These are phyloP conservation scores for Eira barbara DNA, from an alignment of 2,113 vertebrate species.

Conservation along the genomic window DNA sequence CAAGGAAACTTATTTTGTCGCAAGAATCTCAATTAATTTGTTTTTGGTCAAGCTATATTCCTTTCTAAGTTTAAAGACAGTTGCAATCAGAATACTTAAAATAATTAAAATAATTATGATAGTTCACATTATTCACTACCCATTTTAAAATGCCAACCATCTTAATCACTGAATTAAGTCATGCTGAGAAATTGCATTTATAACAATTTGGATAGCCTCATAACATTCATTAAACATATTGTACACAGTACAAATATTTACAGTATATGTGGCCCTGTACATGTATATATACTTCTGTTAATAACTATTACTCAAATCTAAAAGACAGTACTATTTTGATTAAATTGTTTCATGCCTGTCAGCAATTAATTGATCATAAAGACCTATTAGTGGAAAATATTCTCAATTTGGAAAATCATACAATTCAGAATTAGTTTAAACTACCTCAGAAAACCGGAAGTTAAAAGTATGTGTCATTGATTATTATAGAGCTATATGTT, in stretches of 20 bases:
- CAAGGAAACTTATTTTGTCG: slow-evolving; percentile 7
- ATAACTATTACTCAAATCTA: neutral
- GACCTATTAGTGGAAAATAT: neutral
- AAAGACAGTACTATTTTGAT: neutral
- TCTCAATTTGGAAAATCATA: neutral
- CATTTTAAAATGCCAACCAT: neutral
- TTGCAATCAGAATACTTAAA: slow-evolving; percentile 23
- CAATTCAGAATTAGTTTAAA: neutral
- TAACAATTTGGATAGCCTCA: neutral
- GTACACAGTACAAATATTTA: neutral
- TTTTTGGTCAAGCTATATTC: neutral
- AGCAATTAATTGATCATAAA: neutral
- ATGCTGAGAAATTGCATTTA: neutral
- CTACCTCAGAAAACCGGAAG: neutral
- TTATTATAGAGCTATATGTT: neutral
- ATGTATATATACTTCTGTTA: neutral
- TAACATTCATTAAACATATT: neutral
- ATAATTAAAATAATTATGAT: slow-evolving; percentile 27
- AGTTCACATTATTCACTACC: neutral
- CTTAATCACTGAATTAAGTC: neutral
- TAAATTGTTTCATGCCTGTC: neutral
- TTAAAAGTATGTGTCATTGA: neutral
- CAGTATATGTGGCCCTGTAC: neutral
- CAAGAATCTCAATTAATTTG: slow-evolving; percentile 19
- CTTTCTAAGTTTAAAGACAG: slow-evolving; percentile 24